Conservation (phyloP, 92 coral and sea anemone species). For the Diadumene lineata region DNA sequence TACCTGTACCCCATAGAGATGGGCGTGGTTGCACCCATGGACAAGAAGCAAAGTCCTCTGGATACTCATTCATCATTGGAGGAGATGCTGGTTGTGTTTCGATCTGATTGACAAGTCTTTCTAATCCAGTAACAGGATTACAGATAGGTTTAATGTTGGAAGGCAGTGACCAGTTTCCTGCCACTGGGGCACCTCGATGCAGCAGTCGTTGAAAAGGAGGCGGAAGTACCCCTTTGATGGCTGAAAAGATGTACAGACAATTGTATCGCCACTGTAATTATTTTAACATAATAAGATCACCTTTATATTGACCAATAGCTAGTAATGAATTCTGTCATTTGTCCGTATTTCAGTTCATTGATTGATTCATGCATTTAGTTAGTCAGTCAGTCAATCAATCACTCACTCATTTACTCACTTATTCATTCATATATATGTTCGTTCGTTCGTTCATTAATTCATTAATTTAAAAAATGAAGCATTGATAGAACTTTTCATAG, state of each 20-base stretch:
- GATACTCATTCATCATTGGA: not conserved
- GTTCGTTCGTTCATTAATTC: no score
- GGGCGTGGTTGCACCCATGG: not conserved
- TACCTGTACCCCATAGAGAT: not conserved
- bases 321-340: slow-evolving; percentile 1
- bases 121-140: not conserved
- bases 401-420: no score
- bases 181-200: slow-evolving; percentile 24
- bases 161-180: slow-evolving; percentile 7
- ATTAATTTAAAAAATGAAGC: not conserved
- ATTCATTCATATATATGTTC: no score
- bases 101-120: not conserved
- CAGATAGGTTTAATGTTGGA: not conserved
- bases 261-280: not conserved
- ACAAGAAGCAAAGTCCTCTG: not conserved
- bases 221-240: slow-evolving; percentile 3
- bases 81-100: not conserved
- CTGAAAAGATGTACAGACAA: not conserved
- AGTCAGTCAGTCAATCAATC: no score
- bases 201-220: not conserved
- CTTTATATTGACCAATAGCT: not conserved
- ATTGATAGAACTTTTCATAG: not conserved
- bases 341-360: not conserved
- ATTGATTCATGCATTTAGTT: no score
- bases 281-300: not conserved